Evolutionary conservation across 2,888 invertebrate genomes (phyloP).

Genomic region (Tortrix viridana): DNA sequence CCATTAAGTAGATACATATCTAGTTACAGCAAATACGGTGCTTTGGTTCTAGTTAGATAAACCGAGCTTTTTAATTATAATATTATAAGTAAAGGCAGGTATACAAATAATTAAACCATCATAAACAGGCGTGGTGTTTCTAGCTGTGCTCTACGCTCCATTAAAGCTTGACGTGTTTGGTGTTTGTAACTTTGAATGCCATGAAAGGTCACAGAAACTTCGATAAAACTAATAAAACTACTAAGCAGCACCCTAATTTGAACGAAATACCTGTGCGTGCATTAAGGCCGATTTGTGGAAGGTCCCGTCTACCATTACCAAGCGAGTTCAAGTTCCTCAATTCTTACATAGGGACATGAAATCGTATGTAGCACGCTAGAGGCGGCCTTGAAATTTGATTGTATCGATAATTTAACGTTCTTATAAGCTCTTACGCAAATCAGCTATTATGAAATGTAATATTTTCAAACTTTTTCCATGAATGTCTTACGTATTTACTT

Average conservation of each 20-base stretch:
- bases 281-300: conserved; percentile 44
- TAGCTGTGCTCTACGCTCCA: background rate
- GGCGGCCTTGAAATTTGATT: conserved; percentile 61
- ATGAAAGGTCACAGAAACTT: conserved; percentile 40
- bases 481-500: background rate
- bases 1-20: too few species aligned
- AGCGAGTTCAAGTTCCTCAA: conserved; percentile 52
- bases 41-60: background rate
- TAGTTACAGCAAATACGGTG: too few species aligned
- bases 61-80: too few species aligned
- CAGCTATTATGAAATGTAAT: background rate
- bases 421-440: background rate
- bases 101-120: too few species aligned
- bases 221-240: conserved; percentile 44
- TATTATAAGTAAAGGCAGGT: too few species aligned
- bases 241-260: conserved; percentile 42
- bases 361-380: conserved; percentile 62
- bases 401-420: conserved; percentile 44
- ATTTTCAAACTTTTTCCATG: background rate
- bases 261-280: conserved; percentile 43
- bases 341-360: conserved; percentile 55
- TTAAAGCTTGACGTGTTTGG: conserved; percentile 12
- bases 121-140: background rate
- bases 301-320: conserved; percentile 46
- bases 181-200: conserved; percentile 23